Percentiles rank a stretch among this genome's conserved stretches.
Evolutionary conservation across 2,888 invertebrate genomes (phyloP).

Genomic region (Polydesmus complanatus): DNA sequence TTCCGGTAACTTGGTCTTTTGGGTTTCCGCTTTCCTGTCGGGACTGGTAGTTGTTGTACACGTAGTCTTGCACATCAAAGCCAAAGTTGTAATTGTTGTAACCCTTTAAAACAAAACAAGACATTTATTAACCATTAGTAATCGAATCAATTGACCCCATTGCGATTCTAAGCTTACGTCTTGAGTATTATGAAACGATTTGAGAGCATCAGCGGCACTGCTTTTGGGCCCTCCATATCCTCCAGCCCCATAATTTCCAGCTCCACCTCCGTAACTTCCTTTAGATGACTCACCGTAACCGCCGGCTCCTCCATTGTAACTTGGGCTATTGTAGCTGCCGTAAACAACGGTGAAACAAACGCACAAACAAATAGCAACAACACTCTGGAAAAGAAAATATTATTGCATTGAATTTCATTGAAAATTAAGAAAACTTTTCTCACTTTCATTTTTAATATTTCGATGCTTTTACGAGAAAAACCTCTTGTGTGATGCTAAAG

Average conservation of each 20-base stretch:
- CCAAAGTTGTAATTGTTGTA: constrained; percentile 55
- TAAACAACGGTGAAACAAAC: too few species aligned
- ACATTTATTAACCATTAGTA: neutral
- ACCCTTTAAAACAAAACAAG: constrained; percentile 38
- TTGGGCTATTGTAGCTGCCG: too few species aligned
- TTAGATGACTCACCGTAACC: neutral
- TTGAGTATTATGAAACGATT: neutral
- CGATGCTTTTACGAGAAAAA: too few species aligned
- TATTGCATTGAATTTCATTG: too few species aligned
- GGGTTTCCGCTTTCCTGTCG: constrained; percentile 57
- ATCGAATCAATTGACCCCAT: too few species aligned
- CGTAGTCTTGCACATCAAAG: constrained; percentile 60
- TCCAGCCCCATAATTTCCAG: neutral
- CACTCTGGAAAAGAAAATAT: too few species aligned
- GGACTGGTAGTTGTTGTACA: constrained; percentile 55
- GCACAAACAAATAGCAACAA: too few species aligned
- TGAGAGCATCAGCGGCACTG: neutral
- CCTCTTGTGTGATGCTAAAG: too few species aligned
- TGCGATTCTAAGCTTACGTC: neutral
- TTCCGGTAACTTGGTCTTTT: constrained; percentile 49
- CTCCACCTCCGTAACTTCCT: neutral
- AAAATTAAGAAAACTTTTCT: too few species aligned
- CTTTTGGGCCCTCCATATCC: neutral
- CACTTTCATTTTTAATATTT: too few species aligned
- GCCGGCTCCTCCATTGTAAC: too few species aligned